Conservation (phyloP, 2,113 vertebrate genomes). For the Ahaetulla prasina region DNA sequence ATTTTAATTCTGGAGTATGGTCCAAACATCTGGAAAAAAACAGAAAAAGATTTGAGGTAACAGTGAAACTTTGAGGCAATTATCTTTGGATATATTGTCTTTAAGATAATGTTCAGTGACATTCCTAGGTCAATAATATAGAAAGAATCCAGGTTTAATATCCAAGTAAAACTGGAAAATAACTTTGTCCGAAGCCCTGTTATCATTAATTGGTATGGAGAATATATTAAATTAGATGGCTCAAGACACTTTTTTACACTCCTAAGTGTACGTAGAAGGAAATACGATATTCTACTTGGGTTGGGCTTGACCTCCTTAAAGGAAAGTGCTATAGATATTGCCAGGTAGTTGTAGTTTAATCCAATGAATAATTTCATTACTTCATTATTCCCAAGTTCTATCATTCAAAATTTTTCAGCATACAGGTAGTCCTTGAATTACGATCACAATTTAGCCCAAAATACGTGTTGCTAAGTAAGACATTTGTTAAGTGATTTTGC, state of each 20-base stretch:
- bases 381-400: not conserved
- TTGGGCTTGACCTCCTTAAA: not conserved
- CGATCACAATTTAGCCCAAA: too few relatives aligned
- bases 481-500: too few relatives aligned
- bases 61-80: not conserved
- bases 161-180: not conserved
- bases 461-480: too few relatives aligned
- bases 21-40: constrained; percentile 67
- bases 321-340: not conserved
- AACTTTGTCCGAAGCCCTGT: not conserved
- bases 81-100: not conserved
- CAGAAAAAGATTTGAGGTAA: constrained; percentile 10
- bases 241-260: not conserved
- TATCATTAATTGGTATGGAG: not conserved
- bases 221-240: not conserved
- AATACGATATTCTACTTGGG: not conserved
- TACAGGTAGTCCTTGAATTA: not conserved
- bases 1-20: constrained; percentile 68
- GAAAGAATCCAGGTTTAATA: not conserved
- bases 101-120: not conserved
- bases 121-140: too few relatives aligned
- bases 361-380: not conserved
- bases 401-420: not conserved
- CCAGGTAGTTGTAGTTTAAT: not conserved
- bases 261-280: not conserved